Evolutionary conservation across 2,888 invertebrate species (phyloP), one percentile per base, ranked within the genome.

Genomic region (Oligia latruncula): DNA sequence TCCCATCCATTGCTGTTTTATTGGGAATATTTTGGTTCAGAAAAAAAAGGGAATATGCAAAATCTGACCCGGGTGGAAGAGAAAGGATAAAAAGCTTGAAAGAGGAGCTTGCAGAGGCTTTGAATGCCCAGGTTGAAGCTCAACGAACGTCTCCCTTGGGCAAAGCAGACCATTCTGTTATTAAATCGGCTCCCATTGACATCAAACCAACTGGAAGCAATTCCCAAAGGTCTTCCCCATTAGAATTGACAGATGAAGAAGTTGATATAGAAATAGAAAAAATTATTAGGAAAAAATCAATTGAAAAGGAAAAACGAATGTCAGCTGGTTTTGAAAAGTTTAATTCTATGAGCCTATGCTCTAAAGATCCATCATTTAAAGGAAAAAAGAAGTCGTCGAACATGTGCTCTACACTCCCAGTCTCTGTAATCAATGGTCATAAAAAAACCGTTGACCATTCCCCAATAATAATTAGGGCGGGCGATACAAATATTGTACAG

Each of bases 21-120:
- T 97, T 98, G 95, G 98, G 98, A 91, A 97, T 98, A 94, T 98
- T 98, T 94, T 98, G 98, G 98, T 98, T 98, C 97, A 98, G 98
- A 97, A 98, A 98, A 97, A 98, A 98, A 97, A 97, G 98, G 96
- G 97, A 97, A 95, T 97, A 97, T 93, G 97, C 97, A 94, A 97
- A 97, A 97, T 98, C 97, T 98, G 98, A 98, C 97, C 98, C 98
- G 88, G 98, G 98, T 92, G 98, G 98, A 97, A 97, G 97, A 94
- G 96, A 96, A 93, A 95, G 92, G 89, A 93, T 96, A 92, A 97
- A 96, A 95, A 95, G 92, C 90, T 93, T 96, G 81, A 94, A 95
- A 93, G 95, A 96, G 88, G 97, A 97, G 90, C 93, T 97, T 83
- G 97, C 97, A 88, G 97, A 97, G 89, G 96, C 92, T 68, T 90